Base-by-base conservation (phyloP, 2,888 invertebrate genomes). In the Invenusta paracnida region DNA sequence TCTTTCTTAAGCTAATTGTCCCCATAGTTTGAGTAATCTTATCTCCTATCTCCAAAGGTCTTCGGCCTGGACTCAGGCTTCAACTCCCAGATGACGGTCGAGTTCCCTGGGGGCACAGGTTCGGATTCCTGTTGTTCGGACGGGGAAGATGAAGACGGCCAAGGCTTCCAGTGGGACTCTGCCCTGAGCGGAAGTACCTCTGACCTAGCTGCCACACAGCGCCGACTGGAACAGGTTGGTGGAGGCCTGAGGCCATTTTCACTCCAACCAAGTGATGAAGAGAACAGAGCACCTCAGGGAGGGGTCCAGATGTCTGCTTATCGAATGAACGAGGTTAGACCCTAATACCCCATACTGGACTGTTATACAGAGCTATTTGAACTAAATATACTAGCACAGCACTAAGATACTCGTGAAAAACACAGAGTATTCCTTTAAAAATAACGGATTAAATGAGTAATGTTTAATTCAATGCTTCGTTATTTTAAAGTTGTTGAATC, bases 61-160 rank as follows among this genome's bases (percentile, higher is more conserved):
- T 73, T 23, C 73, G 73, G 73, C 73, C 25, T 73, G 73, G 73
- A 73, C 73, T 73, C 73, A 23, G 73, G 73, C 2, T 73, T 73
- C 73, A 73, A 23, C 27, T 73, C 73, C 17, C 73, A 73, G 23
- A 73, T 73, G 73, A 73, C 73, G 17, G 73, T 73, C 17, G 73
- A 73, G 2, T 23, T 5, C 73, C 17, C 17, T 5, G 17, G 23
- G 2, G 73, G 73, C 73, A 25, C 73, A 13, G 17, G 17, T 23
- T 5, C 73, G 11, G 17, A 5, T 2, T 73, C 73, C 17, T 5
- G 27, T 23, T 73, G 23, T 5, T 73, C 73, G 17, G 5, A 5
- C 17, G 73, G 23, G 11, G 17, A 23, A 2, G 73, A 73, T 23
- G 73, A 73, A 23, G 73, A 73, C 73, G 73, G 73, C 2, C 11